Base-by-base conservation (phyloP, 1,140 invertebrate genomes). In the Aphaenogaster rudis region DNA sequence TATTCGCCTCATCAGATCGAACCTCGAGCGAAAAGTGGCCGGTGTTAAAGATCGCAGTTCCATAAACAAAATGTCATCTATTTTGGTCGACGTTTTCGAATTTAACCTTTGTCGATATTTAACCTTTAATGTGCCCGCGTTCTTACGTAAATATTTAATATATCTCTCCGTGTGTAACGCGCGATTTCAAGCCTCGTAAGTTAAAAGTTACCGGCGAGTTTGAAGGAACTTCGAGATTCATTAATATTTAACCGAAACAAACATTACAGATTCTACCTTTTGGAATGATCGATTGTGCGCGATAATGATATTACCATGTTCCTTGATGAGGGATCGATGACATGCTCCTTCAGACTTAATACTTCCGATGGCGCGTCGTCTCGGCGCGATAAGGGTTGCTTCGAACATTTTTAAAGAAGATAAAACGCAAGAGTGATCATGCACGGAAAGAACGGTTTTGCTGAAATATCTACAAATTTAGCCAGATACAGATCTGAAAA, bases 21-120 rank as follows among this genome's bases (percentile, higher is more conserved):
- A 15, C 4, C n/a, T 57, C 33, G n/a, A 28, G 1, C 36, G 54
- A 15, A 36, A 42, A 28, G 8, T 61, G 21, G 5, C 11, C 7
- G 36, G 8, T 77, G 52, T 77, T 77, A 59, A 76, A 76, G 54
- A 77, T 59, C 33, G 17, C 52, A 15, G 17, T 21, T 57, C n/a
- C 8, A n/a, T 39, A 59, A 42, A 59, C 52, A 76, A 76, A 76
- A 59, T 76, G 72, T 76, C 11, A 76, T 57, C 52, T 76, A 59
- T 76, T 76, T 76, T 33, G 9, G 36, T 59, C n/a, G n/a, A 42
- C 8, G 5, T 76, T 57, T 8, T 52, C 36, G 7, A 39, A 0
- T 28, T 28, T 28, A 28, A 28, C 28, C 28, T 28, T 28, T 76
- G 52, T 76, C 36, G 36, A 59, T 57, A 42, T 28, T 76, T 76